Conservation (phyloP, 2,888 invertebrate species). For the Lydus trimaculatus region DNA sequence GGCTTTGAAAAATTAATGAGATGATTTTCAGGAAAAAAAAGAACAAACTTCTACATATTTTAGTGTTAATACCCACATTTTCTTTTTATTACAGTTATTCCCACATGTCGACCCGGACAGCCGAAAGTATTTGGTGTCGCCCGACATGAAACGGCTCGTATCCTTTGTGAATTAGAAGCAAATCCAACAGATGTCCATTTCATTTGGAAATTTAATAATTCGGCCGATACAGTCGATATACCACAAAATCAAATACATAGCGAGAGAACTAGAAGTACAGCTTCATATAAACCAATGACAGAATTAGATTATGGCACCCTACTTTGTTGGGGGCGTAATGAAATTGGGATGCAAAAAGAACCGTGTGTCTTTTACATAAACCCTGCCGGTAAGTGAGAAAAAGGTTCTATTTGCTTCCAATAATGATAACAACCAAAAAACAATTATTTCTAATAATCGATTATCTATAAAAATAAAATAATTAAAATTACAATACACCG, state of each 20-base stretch:
- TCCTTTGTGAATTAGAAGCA: conserved; percentile 77
- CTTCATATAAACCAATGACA: conserved; percentile 75
- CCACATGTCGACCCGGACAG: conserved; percentile 75
- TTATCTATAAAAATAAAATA: background rate
- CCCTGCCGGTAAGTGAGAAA: conserved; percentile 69
- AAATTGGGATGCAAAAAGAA: conserved; percentile 74
- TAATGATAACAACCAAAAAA: background rate
- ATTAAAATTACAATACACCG: background rate
- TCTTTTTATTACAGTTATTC: conserved; percentile 66
- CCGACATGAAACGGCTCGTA: conserved; percentile 71
- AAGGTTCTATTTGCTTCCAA: background rate
- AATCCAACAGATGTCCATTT: conserved; percentile 75
- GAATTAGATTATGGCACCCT: conserved; percentile 78
- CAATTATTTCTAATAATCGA: background rate
- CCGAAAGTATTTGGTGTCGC: conserved; percentile 76
- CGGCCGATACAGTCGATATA: conserved; percentile 73
- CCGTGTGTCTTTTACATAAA: conserved; percentile 78
- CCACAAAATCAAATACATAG: conserved; percentile 68
- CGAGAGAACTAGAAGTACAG: conserved; percentile 70
- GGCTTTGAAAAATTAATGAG: background rate
- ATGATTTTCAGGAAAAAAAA: background rate
- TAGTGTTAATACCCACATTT: background rate
- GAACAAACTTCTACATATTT: background rate
- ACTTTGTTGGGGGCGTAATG: conserved; percentile 77
- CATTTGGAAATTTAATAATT: conserved; percentile 80